A percentile compares a stretch with the other conserved stretches of the same genome.
phyloP scores from a whole-genome alignment of 2,797 vertebrate species.

The Urocyon cinereoargenteus region DNA sequence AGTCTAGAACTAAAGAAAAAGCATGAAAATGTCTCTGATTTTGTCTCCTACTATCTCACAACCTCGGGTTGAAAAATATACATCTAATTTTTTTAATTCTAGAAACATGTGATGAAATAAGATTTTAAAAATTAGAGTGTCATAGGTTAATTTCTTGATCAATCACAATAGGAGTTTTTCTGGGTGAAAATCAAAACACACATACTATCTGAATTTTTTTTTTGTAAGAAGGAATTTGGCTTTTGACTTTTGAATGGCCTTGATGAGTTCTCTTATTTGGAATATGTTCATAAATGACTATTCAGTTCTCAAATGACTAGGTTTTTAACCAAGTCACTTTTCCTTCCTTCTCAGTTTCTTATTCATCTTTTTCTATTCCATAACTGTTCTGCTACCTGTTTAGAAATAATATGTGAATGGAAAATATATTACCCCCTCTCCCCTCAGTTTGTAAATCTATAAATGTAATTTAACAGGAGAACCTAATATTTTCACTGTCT shows the following conservation, averaged over 20 bases:
- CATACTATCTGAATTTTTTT: not conserved
- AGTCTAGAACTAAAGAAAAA: slow-evolving; percentile 38
- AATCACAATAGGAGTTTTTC: not conserved
- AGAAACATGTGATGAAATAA: slow-evolving; percentile 12
- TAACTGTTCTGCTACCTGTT: not conserved
- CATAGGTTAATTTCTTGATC: slow-evolving; percentile 10
- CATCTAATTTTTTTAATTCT: not conserved
- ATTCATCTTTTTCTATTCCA: not conserved
- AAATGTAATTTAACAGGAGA: not conserved
- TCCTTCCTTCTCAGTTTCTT: not conserved
- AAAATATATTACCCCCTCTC: not conserved
- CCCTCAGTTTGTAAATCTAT: not conserved
- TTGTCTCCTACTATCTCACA: not conserved
- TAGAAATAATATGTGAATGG: slow-evolving; percentile 47
- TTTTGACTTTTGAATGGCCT: not conserved
- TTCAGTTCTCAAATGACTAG: not conserved
- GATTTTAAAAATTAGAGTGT: not conserved
- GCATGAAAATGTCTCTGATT: not conserved
- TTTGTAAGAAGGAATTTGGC: not conserved
- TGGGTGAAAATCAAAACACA: slow-evolving; percentile 43
- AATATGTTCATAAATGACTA: not conserved
- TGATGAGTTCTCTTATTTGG: not conserved
- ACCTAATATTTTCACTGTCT: slow-evolving; percentile 19
- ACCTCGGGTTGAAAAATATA: not conserved
- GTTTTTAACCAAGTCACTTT: slow-evolving; percentile 22